Evolutionary conservation across 1,140 invertebrate genomes (phyloP).

Genomic region (Bombus balteatus): DNA sequence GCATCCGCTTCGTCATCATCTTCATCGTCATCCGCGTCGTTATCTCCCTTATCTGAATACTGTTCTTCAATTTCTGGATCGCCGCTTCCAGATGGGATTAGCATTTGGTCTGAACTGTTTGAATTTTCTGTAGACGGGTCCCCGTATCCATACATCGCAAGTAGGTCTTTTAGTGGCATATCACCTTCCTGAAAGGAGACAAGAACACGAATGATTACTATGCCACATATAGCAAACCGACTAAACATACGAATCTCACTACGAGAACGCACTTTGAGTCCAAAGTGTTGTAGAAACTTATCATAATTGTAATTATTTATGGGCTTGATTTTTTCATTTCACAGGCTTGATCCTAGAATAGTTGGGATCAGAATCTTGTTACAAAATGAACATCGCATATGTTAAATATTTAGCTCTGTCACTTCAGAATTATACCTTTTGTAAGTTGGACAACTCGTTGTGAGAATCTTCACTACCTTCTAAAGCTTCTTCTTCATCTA

Average conservation of each 20-base stretch:
- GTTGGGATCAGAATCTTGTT: slow-evolving; percentile 70
- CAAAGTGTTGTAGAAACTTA: slow-evolving; percentile 70
- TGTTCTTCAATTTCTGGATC: slow-evolving; percentile 69
- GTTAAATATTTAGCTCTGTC: slow-evolving; percentile 41
- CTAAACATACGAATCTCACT: slow-evolving; percentile 69
- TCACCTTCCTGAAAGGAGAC: slow-evolving; percentile 86
- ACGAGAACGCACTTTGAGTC: slow-evolving; percentile 71
- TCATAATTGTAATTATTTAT: slow-evolving; percentile 73
- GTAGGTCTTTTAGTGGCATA: slow-evolving; percentile 96
- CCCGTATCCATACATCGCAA: slow-evolving; percentile 93
- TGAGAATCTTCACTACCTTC: slow-evolving; percentile 93
- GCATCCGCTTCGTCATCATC: slow-evolving; percentile 78
- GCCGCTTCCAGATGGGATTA: slow-evolving; percentile 72
- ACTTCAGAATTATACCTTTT: slow-evolving; percentile 85
- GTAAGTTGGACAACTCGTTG: slow-evolving; percentile 93
- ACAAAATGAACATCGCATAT: slow-evolving; percentile 60
- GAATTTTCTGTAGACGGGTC: slow-evolving; percentile 77
- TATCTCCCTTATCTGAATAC: slow-evolving; percentile 80
- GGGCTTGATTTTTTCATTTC: slow-evolving; percentile 71
- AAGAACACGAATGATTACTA: slow-evolving; percentile 61
- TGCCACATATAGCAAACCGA: slow-evolving; percentile 49
- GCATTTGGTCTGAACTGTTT: slow-evolving; percentile 75
- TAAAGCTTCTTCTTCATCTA: slow-evolving; percentile 98
- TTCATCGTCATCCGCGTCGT: slow-evolving; percentile 80
- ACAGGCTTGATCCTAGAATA: slow-evolving; percentile 71